phyloP scores from a whole-genome alignment of 2,797 vertebrate genomes.

The Sarcophilus harrisii region DNA sequence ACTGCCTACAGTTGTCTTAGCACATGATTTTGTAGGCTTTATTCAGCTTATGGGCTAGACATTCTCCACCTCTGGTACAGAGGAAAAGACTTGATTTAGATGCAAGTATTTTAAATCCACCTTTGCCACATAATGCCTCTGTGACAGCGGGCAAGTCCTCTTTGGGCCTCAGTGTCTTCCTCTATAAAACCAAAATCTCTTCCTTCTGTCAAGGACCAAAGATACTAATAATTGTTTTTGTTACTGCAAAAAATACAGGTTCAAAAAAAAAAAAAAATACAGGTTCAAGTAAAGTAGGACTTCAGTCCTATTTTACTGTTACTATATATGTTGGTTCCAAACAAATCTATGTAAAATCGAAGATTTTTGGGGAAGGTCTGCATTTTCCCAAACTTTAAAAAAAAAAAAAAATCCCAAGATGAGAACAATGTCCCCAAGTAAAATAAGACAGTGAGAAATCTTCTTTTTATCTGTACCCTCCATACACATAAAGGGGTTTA shows the following conservation, averaged over 20 bases:
- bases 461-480: background rate
- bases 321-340: background rate
- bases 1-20: too few species aligned
- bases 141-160: background rate
- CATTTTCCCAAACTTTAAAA: background rate
- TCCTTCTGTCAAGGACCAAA: background rate
- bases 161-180: background rate
- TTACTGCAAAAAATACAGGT: background rate
- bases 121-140: background rate
- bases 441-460: background rate
- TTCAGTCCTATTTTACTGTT: background rate
- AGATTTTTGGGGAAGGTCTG: background rate
- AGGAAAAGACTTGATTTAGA: background rate
- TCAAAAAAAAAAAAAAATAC: background rate
- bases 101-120: background rate
- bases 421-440: background rate
- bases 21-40: too few species aligned
- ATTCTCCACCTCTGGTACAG: background rate
- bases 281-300: background rate
- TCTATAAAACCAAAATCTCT: background rate
- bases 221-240: background rate
- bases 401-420: background rate
- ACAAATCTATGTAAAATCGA: background rate
- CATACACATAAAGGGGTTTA: background rate
- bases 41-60: too few species aligned